Evolutionary conservation across 2,888 invertebrate species (phyloP).

Genomic region (Serrognathus titanus): DNA sequence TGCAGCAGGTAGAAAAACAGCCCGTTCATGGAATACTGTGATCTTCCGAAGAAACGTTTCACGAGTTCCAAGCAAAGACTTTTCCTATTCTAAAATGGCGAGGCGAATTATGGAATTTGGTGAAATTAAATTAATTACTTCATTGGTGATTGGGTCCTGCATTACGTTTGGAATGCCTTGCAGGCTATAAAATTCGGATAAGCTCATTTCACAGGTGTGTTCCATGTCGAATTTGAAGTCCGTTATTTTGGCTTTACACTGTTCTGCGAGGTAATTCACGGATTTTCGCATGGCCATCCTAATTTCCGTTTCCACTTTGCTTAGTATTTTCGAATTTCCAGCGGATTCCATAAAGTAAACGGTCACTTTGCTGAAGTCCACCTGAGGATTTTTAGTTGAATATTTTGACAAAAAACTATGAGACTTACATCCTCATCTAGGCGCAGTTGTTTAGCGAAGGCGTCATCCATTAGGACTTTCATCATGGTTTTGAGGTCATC

Average conservation of each 20-base stretch:
- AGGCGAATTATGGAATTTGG: neutral
- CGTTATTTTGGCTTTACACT: conserved; percentile 45
- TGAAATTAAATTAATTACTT: neutral
- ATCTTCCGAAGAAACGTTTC: conserved; percentile 18
- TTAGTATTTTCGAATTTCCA: conserved; percentile 7
- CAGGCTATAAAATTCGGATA: conserved; percentile 54
- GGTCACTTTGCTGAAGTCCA: conserved; percentile 17
- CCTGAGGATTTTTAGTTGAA: conserved; percentile 9
- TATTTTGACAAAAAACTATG: neutral
- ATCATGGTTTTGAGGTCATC: conserved; percentile 76
- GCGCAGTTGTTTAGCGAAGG: conserved; percentile 49
- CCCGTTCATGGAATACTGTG: conserved; percentile 17
- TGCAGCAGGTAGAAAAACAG: conserved; percentile 14
- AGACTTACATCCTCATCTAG: conserved; percentile 52
- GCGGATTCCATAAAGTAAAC: conserved; percentile 20
- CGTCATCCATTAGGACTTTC: conserved; percentile 58
- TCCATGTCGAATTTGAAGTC: conserved; percentile 41
- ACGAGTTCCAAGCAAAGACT: conserved; percentile 18
- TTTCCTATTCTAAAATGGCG: conserved; percentile 6
- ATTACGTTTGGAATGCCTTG: conserved; percentile 56
- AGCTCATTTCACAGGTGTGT: conserved; percentile 53
- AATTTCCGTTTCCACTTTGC: conserved; percentile 52
- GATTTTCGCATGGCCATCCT: conserved; percentile 51
- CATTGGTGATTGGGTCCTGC: conserved; percentile 35
- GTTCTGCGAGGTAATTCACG: conserved; percentile 51